Base-by-base conservation (phyloP, 64 coral and sea anemone genomes). In the Stylophora pistillata region DNA sequence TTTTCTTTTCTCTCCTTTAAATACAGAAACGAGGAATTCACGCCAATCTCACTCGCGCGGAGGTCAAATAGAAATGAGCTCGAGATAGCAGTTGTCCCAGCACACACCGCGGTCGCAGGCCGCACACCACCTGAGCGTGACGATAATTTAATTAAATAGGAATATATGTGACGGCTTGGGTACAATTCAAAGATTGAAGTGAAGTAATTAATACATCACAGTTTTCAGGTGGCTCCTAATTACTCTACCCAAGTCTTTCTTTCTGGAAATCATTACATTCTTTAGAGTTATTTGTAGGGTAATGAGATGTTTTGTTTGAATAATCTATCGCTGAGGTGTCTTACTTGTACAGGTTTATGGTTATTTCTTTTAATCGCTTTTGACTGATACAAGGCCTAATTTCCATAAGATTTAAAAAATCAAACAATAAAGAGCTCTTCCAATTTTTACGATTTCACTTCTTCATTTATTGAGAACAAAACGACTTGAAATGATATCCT, bases 181-280 rank as follows among this genome's bases (percentile, higher is more conserved):
- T 68, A 21, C 64, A 23, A 65, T 65, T 18, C 20, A 68, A 5
- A 68, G 64, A 26, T 68, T 68, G 1, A 1, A n/a, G 37, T 47
- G 37, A 47, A 37, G 15, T 18, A 74, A 74, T 30, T 34, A 32
- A 41, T 10, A 37, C 33, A 75, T 41, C 2, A 0, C 1, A 53
- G 73, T 47, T 75, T 21, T 75, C 73, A 75, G 73, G 32, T 78
- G 75, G 25, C 21, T n/a, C 53, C 12, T 78, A 78, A 78, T 56
- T 56, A 53, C 25, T 55, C 0, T 29, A 15, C 3, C 14, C 34
- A 20, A 10, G 16, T 30, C 34, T 73, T 30, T 11, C 10, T 73
- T 75, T 75, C 17, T 52, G 10, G 23, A 11, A 2, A 70, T 52
- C 20, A 7, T 25, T 68, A 26, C 64, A 68, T 68, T 68, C 23